Conservation (phyloP, 1,140 invertebrate genomes). For the Pseudomyrmex concolor region DNA sequence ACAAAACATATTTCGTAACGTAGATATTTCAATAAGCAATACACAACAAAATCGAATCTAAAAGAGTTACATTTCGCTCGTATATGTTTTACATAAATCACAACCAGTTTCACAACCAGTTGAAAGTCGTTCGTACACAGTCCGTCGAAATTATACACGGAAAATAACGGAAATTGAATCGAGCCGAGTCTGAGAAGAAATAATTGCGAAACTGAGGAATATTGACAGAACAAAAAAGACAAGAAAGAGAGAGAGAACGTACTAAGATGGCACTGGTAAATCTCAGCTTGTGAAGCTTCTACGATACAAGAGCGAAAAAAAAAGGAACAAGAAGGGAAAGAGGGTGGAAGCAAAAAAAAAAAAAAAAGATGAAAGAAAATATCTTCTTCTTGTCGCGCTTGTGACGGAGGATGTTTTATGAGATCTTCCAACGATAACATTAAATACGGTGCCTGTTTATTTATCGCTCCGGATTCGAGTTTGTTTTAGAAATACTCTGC, state of each 20-base stretch:
- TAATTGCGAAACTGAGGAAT: conserved; percentile 20
- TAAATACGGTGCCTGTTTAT: conserved; percentile 65
- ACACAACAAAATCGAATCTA: too few species aligned
- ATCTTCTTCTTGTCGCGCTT: conserved; percentile 36
- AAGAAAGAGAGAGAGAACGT: neutral
- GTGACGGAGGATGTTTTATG: conserved; percentile 58
- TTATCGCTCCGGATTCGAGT: conserved; percentile 62
- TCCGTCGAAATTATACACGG: neutral
- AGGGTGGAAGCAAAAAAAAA: neutral
- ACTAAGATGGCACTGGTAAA: conserved; percentile 12
- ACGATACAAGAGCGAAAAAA: neutral
- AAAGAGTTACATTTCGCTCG: too few species aligned
- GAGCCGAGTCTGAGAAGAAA: neutral
- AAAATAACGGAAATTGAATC: conserved; percentile 20
- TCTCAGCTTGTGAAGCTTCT: neutral
- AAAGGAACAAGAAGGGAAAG: neutral
- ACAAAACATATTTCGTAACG: too few species aligned
- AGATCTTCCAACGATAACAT: conserved; percentile 70
- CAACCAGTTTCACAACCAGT: neutral
- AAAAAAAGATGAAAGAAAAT: conserved; percentile 46
- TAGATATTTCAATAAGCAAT: too few species aligned
- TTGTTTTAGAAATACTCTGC: conserved; percentile 71
- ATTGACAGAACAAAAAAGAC: neutral
- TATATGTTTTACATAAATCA: neutral
- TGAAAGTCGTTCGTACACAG: neutral